These are phyloP conservation scores for Acanthosepion lycidas DNA, from an alignment of 2,888 invertebrate species.

Conservation along the genomic window DNA sequence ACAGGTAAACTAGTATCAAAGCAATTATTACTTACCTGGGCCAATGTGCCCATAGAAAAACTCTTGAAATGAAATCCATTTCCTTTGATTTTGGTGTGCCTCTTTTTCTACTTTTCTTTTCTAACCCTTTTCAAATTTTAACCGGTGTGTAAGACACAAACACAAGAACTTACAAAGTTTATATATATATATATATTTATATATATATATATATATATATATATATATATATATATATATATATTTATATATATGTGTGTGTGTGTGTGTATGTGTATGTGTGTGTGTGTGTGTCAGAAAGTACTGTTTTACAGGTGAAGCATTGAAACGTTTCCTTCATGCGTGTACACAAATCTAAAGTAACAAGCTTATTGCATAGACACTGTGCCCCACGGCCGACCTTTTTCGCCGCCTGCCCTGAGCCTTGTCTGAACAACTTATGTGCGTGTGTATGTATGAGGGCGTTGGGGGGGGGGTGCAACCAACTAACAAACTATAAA, in stretches of 20 bases:
- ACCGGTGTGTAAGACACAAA: background rate
- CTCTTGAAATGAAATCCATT: background rate
- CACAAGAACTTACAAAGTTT: too few species aligned
- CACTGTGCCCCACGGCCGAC: background rate
- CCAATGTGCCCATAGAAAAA: background rate
- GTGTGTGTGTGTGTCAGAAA: background rate
- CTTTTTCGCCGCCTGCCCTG: background rate
- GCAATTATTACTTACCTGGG: background rate
- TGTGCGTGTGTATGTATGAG: background rate
- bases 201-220: too few species aligned
- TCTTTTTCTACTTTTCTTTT: background rate
- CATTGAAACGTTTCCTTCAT: background rate
- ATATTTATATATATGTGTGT: too few species aligned
- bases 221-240: too few species aligned
- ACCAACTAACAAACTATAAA: background rate
- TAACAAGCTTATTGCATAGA: background rate
- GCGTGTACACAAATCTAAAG: background rate
- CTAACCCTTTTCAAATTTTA: background rate
- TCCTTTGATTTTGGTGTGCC: background rate
- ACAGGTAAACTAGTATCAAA: background rate
- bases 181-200: too few species aligned
- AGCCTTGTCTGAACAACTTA: slow-evolving; percentile 8
- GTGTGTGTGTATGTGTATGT: too few species aligned
- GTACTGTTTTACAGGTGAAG: background rate
- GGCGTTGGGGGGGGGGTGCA: too few species aligned